These are phyloP conservation scores for Phodopus roborovskii DNA, from an alignment of 2,113 vertebrate genomes.

Conservation along the genomic window DNA sequence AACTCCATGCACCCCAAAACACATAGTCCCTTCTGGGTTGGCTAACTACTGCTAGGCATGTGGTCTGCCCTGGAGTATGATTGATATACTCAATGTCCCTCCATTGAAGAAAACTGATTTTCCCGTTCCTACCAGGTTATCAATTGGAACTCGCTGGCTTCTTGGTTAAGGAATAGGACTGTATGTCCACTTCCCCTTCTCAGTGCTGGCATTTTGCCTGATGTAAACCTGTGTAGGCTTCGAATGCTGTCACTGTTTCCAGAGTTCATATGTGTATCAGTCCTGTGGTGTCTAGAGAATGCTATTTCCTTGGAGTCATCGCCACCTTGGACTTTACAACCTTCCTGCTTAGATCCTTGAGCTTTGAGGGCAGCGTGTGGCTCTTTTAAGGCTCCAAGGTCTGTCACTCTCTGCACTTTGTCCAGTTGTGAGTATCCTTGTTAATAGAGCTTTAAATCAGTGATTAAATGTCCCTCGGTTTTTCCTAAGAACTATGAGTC, in stretches of 20 bases:
- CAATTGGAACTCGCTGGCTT: no score
- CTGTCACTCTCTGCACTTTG: not conserved
- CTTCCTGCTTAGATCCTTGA: not conserved
- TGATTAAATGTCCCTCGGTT: not conserved
- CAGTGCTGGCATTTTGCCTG: not conserved
- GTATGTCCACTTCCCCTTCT: no score
- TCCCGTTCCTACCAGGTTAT: not conserved
- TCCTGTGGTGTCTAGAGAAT: not conserved
- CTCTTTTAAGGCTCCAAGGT: not conserved
- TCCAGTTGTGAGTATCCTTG: not conserved
- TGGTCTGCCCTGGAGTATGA: not conserved
- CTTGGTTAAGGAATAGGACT: no score
- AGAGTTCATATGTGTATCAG: not conserved
- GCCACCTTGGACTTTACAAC: not conserved
- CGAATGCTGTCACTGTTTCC: not conserved
- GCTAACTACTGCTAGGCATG: not conserved
- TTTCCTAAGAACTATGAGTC: constrained; percentile 53
- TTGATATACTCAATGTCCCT: not conserved
- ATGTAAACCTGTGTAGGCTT: no score
- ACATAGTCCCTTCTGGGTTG: not conserved
- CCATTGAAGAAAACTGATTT: not conserved
- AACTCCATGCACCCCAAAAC: no score
- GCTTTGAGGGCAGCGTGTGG: not conserved
- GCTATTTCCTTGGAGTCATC: not conserved
- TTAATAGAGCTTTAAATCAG: not conserved